Conservation (phyloP, 2,888 invertebrate genomes). For the Xylocampa areola region DNA sequence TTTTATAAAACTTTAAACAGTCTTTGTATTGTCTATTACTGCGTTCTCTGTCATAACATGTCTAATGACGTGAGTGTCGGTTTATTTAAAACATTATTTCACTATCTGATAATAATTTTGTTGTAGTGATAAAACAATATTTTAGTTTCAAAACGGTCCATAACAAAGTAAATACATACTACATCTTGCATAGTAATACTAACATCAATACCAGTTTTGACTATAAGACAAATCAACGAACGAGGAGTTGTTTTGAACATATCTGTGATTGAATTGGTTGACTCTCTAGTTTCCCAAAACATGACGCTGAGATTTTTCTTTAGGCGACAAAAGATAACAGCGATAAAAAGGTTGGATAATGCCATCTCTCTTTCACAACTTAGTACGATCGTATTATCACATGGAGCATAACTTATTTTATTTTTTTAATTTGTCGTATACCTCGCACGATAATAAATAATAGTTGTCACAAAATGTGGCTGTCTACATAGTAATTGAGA, state of each 20-base stretch:
- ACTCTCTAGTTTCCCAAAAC: too few species aligned
- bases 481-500: too few species aligned
- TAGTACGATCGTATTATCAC: too few species aligned
- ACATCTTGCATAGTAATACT: not conserved
- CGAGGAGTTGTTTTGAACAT: not conserved
- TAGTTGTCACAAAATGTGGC: too few species aligned
- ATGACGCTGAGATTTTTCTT: too few species aligned
- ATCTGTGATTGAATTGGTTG: not conserved
- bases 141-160: constrained; percentile 12
- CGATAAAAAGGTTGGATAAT: too few species aligned
- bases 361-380: too few species aligned
- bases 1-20: constrained; percentile 45
- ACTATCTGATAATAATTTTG: constrained; percentile 23
- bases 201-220: not conserved
- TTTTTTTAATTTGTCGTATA: too few species aligned
- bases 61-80: constrained; percentile 23
- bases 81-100: constrained; percentile 28
- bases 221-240: too few species aligned
- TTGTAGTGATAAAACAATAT: constrained; percentile 20
- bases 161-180: not conserved
- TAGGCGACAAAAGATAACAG: too few species aligned
- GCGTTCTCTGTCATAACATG: constrained; percentile 31
- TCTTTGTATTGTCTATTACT: constrained; percentile 18
- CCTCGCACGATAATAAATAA: too few species aligned
- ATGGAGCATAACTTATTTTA: too few species aligned